Conservation (phyloP, 1,140 invertebrate species). For the Zeugodacus cucurbitae region DNA sequence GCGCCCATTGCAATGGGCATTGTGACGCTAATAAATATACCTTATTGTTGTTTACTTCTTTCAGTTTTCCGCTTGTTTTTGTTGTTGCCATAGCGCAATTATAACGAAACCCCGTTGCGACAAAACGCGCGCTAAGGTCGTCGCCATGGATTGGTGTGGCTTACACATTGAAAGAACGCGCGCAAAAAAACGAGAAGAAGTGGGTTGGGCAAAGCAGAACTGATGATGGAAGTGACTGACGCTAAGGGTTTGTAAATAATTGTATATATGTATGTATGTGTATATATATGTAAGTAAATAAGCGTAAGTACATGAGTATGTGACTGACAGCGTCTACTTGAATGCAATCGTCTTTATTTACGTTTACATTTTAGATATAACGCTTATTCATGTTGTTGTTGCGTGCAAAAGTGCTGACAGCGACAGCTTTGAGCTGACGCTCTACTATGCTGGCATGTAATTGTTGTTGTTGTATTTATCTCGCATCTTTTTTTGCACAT, state of each 20-base stretch:
- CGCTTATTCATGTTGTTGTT: background rate
- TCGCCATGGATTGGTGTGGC: slow-evolving; percentile 30
- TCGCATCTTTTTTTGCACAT: background rate
- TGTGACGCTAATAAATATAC: background rate
- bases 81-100: slow-evolving; percentile 29
- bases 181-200: background rate
- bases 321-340: background rate
- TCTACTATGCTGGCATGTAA: background rate
- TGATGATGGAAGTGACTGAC: background rate
- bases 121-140: slow-evolving; percentile 22
- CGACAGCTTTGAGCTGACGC: slow-evolving; percentile 36
- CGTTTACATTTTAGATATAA: background rate
- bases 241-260: slow-evolving; percentile 28
- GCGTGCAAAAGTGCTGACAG: slow-evolving; percentile 25
- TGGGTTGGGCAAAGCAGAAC: background rate
- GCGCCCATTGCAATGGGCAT: no score
- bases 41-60: background rate
- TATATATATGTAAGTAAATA: background rate
- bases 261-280: background rate
- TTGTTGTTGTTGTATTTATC: background rate
- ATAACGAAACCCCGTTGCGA: slow-evolving; percentile 21
- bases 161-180: background rate
- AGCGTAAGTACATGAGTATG: background rate
- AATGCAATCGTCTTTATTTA: slow-evolving; percentile 2
- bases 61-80: background rate